Evolutionary conservation across 2,113 vertebrate genomes (phyloP).

Genomic region (Anolis carolinensis): DNA sequence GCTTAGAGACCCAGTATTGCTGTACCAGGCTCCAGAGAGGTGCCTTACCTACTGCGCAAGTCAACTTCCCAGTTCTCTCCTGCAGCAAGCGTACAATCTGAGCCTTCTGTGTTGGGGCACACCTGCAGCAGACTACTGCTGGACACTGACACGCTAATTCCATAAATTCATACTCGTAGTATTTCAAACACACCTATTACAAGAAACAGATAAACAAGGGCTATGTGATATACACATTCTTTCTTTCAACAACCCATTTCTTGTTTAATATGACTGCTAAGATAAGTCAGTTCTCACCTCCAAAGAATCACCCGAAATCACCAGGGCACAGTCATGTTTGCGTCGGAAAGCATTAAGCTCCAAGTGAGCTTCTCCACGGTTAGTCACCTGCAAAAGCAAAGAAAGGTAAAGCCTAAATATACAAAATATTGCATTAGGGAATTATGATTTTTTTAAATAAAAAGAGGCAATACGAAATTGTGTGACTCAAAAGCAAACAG

Average conservation of each 20-base stretch:
- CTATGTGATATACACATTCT: background rate
- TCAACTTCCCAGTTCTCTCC: constrained; percentile 92
- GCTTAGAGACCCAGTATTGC: background rate
- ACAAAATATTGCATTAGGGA: background rate
- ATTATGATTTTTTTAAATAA: background rate
- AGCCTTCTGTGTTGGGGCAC: constrained; percentile 94
- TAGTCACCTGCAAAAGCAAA: constrained; percentile 84
- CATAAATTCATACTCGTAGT: constrained; percentile 98
- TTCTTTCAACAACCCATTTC: background rate
- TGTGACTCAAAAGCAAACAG: background rate
- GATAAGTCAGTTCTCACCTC: constrained; percentile 76
- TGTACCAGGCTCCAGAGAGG: background rate
- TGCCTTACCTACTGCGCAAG: constrained; percentile 90
- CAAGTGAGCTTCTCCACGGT: constrained; percentile 93
- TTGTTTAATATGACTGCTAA: rapidly evolving
- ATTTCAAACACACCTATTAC: constrained; percentile 91
- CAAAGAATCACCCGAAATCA: constrained; percentile 95
- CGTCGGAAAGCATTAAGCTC: constrained; percentile 96
- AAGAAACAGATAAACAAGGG: background rate
- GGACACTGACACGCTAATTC: constrained; percentile 97
- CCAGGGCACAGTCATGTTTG: constrained; percentile 95
- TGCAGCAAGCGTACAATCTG: constrained; percentile 94
- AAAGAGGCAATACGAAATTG: background rate
- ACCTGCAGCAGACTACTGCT: constrained; percentile 93
- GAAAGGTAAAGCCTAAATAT: background rate